Evolutionary conservation across 2,113 vertebrate genomes (phyloP).

Genomic region (Percopsis transmontana): DNA sequence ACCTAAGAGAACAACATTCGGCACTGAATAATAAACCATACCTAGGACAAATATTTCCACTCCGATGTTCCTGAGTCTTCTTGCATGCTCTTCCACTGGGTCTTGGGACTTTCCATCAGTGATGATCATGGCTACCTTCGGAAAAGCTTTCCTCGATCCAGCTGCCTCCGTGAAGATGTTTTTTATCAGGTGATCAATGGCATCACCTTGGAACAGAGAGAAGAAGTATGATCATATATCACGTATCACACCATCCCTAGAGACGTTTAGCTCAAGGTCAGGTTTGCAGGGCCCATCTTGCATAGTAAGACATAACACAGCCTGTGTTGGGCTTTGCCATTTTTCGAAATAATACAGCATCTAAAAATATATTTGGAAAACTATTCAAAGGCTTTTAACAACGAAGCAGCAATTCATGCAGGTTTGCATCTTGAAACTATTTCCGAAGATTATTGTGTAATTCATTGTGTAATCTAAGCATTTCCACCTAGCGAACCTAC

Average conservation of each 20-base stretch:
- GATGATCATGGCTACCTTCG: slow-evolving; percentile 96
- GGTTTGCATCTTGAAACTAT: too few species aligned
- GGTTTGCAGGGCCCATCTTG: background rate
- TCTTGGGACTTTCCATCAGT: slow-evolving; percentile 99
- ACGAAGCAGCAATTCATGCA: background rate
- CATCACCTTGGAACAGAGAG: slow-evolving; percentile 83
- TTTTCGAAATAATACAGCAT: too few species aligned
- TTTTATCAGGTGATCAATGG: slow-evolving; percentile 90
- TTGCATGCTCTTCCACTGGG: slow-evolving; percentile 90
- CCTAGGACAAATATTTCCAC: slow-evolving; percentile 98
- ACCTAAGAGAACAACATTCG: slow-evolving; percentile 46
- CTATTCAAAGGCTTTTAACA: background rate
- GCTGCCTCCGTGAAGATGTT: slow-evolving; percentile 89
- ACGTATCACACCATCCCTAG: background rate
- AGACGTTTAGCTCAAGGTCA: background rate
- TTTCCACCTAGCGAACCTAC: background rate
- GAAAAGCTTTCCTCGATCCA: slow-evolving; percentile 92
- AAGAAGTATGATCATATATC: background rate
- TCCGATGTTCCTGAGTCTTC: slow-evolving; percentile 89
- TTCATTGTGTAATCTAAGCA: too few species aligned
- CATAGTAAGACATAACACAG: too few species aligned
- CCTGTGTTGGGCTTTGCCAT: too few species aligned
- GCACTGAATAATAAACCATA: slow-evolving; percentile 73
- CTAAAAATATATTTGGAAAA: too few species aligned
- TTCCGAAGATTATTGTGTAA: too few species aligned